Conservation (phyloP, 2,113 vertebrate species). For the Murina feae region DNA sequence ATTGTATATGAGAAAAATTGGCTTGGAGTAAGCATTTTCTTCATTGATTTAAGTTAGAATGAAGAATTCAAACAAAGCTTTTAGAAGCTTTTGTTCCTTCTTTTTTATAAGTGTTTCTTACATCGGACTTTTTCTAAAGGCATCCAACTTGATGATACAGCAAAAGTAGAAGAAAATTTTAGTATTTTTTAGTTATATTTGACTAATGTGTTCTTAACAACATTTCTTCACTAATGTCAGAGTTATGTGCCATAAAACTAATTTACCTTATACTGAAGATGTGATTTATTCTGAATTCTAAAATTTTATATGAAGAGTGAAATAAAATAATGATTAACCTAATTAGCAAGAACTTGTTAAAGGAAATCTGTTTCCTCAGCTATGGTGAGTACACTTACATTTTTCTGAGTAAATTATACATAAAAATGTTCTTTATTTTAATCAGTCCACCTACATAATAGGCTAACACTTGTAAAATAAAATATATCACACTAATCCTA, state of each 20-base stretch:
- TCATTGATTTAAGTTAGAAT: slow-evolving; percentile 73
- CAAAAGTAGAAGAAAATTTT: neutral
- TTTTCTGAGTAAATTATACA: neutral
- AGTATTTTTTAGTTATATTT: neutral
- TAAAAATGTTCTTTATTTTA: neutral
- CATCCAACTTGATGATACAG: neutral
- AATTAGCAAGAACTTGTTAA: neutral
- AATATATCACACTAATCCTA: neutral
- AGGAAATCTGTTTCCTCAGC: neutral
- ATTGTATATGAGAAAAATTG: slow-evolving; percentile 50
- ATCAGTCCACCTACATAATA: neutral
- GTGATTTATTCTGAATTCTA: neutral
- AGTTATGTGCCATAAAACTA: neutral
- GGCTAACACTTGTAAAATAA: neutral
- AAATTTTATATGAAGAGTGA: neutral
- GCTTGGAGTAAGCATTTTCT: slow-evolving; percentile 62
- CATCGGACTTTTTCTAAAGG: neutral
- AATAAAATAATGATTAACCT: neutral
- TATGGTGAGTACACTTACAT: neutral
- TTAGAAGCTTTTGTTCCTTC: neutral
- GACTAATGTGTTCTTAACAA: neutral
- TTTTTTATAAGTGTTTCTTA: neutral
- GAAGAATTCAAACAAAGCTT: slow-evolving; percentile 39
- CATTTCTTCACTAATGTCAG: neutral
- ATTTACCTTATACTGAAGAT: neutral